A percentile compares a stretch with the other conserved stretches of the same genome.
phyloP scores from a whole-genome alignment of 2,113 vertebrate species.

The Zeus faber region DNA sequence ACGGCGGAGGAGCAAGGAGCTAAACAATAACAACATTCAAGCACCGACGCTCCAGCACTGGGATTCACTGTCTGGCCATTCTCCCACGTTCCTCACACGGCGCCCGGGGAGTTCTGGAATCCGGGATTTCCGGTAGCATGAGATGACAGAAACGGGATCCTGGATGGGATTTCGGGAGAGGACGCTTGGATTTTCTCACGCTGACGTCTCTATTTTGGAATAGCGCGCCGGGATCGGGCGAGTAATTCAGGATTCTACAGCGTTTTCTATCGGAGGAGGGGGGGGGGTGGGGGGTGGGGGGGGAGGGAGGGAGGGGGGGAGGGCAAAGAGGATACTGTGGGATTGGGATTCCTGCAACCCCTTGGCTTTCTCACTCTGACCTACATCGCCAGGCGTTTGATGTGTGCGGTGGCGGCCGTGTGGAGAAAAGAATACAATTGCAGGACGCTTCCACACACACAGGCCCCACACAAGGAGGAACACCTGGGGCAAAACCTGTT shows the following conservation, averaged over 20 bases:
- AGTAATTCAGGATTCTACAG: conserved; percentile 54
- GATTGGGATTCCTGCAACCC: conserved; percentile 51
- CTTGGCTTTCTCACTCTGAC: conserved; percentile 40
- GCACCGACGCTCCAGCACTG: no score
- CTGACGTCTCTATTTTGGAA: conserved; percentile 44
- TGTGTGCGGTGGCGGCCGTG: conserved; percentile 30
- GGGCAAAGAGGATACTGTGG: conserved; percentile 57
- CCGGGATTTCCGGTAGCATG: conserved; percentile 5
- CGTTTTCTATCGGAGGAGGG: no score
- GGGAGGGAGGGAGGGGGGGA: no score
- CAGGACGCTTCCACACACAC: neutral
- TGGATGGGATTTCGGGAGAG: conserved; percentile 30
- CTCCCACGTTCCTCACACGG: no score
- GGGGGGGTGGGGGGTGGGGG: no score
- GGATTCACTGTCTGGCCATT: no score
- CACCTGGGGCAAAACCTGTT: conserved; percentile 50
- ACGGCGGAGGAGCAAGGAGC: neutral
- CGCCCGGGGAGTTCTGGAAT: no score
- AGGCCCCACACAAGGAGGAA: conserved; percentile 31
- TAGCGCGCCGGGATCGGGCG: conserved; percentile 35
- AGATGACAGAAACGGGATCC: conserved; percentile 53
- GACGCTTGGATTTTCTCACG: no score
- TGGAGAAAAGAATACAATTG: conserved; percentile 37
- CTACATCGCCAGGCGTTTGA: conserved; percentile 45
- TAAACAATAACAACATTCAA: no score